A percentile compares a stretch with the other conserved stretches of the same genome.
Evolutionary conservation across 2,888 invertebrate species (phyloP).

Genomic region (Lissonota sp.): DNA sequence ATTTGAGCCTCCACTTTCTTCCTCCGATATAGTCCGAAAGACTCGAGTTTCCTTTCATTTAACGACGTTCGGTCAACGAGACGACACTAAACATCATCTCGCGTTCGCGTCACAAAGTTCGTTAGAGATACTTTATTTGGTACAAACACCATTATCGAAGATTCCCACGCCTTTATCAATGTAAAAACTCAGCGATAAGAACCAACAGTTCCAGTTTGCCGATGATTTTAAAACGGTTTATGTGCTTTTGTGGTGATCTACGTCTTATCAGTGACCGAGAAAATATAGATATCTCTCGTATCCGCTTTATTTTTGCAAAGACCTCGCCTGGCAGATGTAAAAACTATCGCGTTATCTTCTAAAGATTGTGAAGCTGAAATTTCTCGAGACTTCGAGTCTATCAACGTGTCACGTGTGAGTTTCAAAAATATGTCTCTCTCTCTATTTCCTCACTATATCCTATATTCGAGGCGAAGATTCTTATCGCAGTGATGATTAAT

Average conservation of each 20-base stretch:
- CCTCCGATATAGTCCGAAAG: constrained; percentile 46
- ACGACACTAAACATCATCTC: not conserved
- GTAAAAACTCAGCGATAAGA: not conserved
- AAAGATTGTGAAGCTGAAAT: not conserved
- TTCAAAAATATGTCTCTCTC: not conserved
- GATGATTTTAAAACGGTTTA: constrained; percentile 25
- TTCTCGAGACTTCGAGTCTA: not conserved
- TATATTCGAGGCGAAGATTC: too few species aligned
- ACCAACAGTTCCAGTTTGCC: not conserved
- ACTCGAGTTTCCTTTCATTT: constrained; percentile 22
- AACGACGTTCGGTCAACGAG: constrained; percentile 37
- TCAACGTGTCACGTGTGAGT: constrained; percentile 1
- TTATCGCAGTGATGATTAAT: too few species aligned
- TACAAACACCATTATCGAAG: constrained; percentile 45
- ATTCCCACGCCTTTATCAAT: constrained; percentile 16
- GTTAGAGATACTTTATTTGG: constrained; percentile 19
- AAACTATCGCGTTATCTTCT: constrained; percentile 4
- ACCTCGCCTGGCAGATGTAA: not conserved
- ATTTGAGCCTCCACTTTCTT: constrained; percentile 10
- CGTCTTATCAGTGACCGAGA: constrained; percentile 36
- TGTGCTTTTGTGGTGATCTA: not conserved
- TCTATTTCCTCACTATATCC: too few species aligned
- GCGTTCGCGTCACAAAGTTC: constrained; percentile 4
- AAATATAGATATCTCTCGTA: constrained; percentile 14
- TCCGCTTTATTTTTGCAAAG: constrained; percentile 7